Conservation (phyloP, 2,113 vertebrate species). For the Merops nubicus region DNA sequence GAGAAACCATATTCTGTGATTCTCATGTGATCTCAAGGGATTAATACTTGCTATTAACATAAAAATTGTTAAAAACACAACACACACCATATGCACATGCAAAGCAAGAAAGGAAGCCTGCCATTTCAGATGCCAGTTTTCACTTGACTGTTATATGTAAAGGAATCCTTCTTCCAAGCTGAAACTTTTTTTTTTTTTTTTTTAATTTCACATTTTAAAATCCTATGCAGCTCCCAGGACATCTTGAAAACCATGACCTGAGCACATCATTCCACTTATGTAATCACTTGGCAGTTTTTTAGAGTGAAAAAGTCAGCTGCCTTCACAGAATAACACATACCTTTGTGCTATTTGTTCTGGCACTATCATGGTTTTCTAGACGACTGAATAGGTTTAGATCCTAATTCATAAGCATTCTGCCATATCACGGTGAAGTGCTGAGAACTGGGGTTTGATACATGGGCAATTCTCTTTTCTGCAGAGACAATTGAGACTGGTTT, state of each 20-base stretch:
- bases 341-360: not conserved
- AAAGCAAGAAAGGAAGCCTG: not conserved
- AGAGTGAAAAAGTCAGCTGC: not conserved
- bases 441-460: no score
- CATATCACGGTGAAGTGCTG: no score
- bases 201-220: not conserved
- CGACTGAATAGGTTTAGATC: not conserved
- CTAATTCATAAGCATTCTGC: not conserved
- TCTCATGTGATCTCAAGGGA: not conserved
- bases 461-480: no score
- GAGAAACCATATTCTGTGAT: not conserved
- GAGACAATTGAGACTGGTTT: no score
- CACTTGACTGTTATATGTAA: not conserved
- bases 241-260: not conserved
- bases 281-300: not conserved
- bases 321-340: not conserved
- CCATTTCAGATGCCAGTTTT: not conserved
- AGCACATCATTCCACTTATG: not conserved
- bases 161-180: not conserved
- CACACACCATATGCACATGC: fast-evolving
- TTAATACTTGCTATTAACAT: not conserved
- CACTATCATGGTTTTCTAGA: not conserved
- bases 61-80: not conserved
- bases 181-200: not conserved
- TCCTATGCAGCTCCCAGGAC: not conserved